Evolutionary conservation across 2,888 invertebrate genomes (phyloP).

Genomic region (Zelleria hepariella): DNA sequence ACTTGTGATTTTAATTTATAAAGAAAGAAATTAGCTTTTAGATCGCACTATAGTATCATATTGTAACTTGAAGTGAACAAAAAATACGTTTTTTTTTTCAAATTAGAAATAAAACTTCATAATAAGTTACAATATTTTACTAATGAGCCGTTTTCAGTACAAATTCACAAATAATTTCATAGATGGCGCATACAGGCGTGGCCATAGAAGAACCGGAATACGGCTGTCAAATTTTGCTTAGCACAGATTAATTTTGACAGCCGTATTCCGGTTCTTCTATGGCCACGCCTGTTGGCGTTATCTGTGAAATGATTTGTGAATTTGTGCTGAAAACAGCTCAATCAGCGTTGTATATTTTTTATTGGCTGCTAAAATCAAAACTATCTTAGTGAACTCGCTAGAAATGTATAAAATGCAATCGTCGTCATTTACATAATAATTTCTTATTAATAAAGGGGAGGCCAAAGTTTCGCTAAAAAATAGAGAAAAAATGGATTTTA

Average conservation of each 20-base stretch:
- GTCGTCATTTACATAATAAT: neutral
- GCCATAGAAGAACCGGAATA: too few species aligned
- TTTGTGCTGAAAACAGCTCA: too few species aligned
- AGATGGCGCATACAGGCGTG: too few species aligned
- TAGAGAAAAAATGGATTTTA: neutral
- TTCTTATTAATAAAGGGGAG: neutral
- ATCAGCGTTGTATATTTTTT: neutral
- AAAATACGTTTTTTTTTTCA: neutral
- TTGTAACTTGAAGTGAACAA: neutral
- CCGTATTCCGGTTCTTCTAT: too few species aligned
- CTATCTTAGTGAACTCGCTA: neutral
- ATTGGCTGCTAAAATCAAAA: neutral
- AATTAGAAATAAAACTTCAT: neutral
- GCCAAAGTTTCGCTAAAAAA: neutral
- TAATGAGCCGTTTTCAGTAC: too few species aligned
- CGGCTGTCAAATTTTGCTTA: too few species aligned
- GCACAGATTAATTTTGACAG: too few species aligned
- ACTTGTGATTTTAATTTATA: constrained; percentile 2
- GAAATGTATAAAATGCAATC: neutral
- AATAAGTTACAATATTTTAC: neutral
- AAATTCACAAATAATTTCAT: too few species aligned
- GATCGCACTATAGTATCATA: neutral
- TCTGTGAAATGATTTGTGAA: too few species aligned
- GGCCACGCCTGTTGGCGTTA: too few species aligned
- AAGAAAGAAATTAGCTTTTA: neutral